A percentile compares a stretch with the other conserved stretches of the same genome.
Conservation (phyloP, 2,888 invertebrate genomes). For the Galeruca laticollis region DNA sequence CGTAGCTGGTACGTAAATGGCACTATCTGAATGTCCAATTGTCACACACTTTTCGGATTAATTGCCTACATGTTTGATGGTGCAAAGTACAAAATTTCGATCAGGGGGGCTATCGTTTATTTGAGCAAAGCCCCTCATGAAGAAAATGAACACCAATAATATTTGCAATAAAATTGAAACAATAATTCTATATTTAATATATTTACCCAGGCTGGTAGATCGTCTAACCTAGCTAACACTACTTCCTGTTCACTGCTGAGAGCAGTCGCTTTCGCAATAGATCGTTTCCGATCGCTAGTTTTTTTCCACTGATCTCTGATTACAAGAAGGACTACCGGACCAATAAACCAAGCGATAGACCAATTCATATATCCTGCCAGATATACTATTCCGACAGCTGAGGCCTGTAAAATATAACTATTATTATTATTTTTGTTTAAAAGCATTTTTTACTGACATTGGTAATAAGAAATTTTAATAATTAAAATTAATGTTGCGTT, state of each 20-base stretch:
- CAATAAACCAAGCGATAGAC: constrained; percentile 90
- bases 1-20: too few relatives aligned
- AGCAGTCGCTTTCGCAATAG: constrained; percentile 82
- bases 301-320: constrained; percentile 84
- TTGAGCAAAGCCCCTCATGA: too few relatives aligned
- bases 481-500: too few relatives aligned
- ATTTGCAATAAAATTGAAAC: too few relatives aligned
- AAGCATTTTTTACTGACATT: not conserved
- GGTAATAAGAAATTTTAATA: too few relatives aligned
- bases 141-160: too few relatives aligned
- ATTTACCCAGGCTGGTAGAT: constrained; percentile 93
- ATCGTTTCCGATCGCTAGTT: constrained; percentile 78
- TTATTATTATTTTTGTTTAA: constrained; percentile 7
- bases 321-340: constrained; percentile 83
- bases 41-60: too few relatives aligned
- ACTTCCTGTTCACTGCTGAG: constrained; percentile 87
- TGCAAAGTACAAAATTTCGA: too few relatives aligned
- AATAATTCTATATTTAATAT: too few relatives aligned
- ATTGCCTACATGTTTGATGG: too few relatives aligned
- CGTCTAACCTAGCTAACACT: constrained; percentile 87
- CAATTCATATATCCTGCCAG: constrained; percentile 87
- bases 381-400: constrained; percentile 82
- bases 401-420: constrained; percentile 67
- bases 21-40: too few relatives aligned
- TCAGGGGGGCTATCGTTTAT: too few relatives aligned